phyloP scores from a whole-genome alignment of 2,113 vertebrate genomes.

The Rostratula benghalensis region DNA sequence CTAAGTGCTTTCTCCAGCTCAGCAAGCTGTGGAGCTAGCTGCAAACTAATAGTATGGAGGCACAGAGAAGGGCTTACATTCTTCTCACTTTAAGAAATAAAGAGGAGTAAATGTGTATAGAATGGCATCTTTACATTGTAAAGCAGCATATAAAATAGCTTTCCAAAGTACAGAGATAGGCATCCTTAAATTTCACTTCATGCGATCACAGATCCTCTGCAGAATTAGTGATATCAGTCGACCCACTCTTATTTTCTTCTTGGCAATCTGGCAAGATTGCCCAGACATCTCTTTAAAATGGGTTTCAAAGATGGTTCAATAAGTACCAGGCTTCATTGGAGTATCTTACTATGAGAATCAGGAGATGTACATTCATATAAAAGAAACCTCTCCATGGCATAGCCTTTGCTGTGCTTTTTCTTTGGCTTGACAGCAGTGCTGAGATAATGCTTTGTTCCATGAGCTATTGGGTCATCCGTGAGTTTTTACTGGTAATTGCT shows the following conservation, averaged over 20 bases:
- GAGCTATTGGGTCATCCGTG: conserved; percentile 22
- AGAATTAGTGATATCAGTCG: not conserved
- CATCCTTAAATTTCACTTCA: not conserved
- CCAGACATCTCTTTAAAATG: not conserved
- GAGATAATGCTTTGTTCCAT: conserved; percentile 8
- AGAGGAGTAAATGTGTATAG: not conserved
- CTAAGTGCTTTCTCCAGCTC: not conserved
- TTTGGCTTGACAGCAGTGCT: not conserved
- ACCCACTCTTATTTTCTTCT: not conserved
- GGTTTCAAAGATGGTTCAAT: not conserved
- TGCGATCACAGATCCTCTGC: not conserved
- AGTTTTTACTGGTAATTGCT: conserved; percentile 22
- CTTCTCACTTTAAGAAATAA: not conserved
- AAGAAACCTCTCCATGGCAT: not conserved
- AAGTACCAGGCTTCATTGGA: not conserved
- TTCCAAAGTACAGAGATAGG: not conserved
- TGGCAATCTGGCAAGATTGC: not conserved
- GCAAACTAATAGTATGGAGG: not conserved
- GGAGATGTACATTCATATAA: not conserved
- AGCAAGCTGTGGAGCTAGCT: not conserved
- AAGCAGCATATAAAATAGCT: not conserved
- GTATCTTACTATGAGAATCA: not conserved
- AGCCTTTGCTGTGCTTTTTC: not conserved
- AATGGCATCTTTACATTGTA: not conserved
- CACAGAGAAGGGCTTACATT: not conserved